These are phyloP conservation scores for Zoanthus gigantus DNA, from an alignment of 92 coral and sea anemone genomes.

Conservation along the genomic window DNA sequence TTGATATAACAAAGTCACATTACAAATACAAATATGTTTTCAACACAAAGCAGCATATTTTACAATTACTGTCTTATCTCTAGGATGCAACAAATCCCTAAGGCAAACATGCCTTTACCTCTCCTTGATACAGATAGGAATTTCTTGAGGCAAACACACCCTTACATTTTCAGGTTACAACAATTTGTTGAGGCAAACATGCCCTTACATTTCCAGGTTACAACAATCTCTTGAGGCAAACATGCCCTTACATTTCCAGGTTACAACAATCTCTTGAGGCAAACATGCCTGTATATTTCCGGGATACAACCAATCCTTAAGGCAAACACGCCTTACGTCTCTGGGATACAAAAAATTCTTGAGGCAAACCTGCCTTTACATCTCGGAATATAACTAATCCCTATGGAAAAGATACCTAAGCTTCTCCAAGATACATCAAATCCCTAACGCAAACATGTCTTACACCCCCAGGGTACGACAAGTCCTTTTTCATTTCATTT, in stretches of 20 bases:
- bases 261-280: not conserved
- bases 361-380: not conserved
- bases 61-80: conserved; percentile 1
- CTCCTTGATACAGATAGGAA: not conserved
- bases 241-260: not conserved
- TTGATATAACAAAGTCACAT: not conserved
- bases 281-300: not conserved
- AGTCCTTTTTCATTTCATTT: not conserved
- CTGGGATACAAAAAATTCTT: too few species aligned
- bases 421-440: too few species aligned
- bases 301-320: too few species aligned
- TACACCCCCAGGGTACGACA: not conserved
- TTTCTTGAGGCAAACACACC: conserved; percentile 2
- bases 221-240: not conserved
- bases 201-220: not conserved
- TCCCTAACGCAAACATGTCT: not conserved
- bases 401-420: too few species aligned
- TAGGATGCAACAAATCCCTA: not conserved
- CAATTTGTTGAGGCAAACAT: not conserved
- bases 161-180: not conserved
- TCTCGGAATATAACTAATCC: not conserved
- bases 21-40: not conserved
- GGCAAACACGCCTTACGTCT: too few species aligned
- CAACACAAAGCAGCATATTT: not conserved
- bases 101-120: not conserved